These are phyloP conservation scores for Malthinus seriepunctatus DNA, from an alignment of 2,888 invertebrate genomes.

Conservation along the genomic window DNA sequence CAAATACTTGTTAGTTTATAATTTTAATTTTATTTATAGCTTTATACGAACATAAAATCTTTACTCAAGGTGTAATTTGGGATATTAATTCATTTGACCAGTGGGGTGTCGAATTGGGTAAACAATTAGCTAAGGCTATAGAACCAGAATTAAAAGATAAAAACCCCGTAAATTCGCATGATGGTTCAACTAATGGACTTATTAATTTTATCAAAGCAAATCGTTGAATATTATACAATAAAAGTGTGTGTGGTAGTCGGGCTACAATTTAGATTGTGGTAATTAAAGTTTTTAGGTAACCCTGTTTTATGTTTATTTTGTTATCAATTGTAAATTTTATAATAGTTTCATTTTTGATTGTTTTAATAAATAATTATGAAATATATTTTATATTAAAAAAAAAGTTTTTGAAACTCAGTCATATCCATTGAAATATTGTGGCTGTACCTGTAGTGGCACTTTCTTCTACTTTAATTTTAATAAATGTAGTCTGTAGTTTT, in stretches of 20 bases:
- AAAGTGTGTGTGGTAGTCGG: no score
- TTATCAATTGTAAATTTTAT: slow-evolving; percentile 2
- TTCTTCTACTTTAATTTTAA: no score
- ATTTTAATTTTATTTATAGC: slow-evolving; percentile 56
- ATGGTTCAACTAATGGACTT: slow-evolving; percentile 95
- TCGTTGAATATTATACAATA: slow-evolving; percentile 32
- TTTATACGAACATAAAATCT: slow-evolving; percentile 98
- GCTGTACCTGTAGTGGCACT: no score
- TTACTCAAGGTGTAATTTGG: slow-evolving; percentile 98
- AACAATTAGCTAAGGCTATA: slow-evolving; percentile 97
- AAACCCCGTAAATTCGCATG: slow-evolving; percentile 76
- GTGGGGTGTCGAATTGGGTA: slow-evolving; percentile 99
- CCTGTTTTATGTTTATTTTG: slow-evolving; percentile 1
- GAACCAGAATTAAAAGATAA: slow-evolving; percentile 85
- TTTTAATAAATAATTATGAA: no score
- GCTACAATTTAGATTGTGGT: neutral
- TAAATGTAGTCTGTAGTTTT: no score
- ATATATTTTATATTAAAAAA: no score
- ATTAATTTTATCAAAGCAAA: slow-evolving; percentile 90
- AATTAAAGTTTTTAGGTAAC: neutral
- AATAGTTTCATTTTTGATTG: neutral
- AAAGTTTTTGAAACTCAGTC: no score
- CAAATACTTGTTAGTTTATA: slow-evolving; percentile 16
- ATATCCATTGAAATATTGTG: no score
- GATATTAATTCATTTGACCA: slow-evolving; percentile 99